Evolutionary conservation across 2,797 vertebrate species (phyloP).

Genomic region (Microctenopoma steveboyesi): DNA sequence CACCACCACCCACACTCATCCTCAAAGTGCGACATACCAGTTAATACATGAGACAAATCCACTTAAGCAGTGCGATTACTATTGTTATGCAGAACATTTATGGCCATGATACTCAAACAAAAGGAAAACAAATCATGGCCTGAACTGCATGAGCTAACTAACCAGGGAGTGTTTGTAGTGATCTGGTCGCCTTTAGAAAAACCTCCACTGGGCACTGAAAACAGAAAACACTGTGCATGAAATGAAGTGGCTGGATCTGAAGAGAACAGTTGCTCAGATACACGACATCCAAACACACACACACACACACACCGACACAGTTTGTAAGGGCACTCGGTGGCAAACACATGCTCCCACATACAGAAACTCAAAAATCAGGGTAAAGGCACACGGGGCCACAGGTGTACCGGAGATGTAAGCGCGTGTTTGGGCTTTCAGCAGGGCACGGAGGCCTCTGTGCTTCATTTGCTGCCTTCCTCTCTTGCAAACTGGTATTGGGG

Average conservation of each 20-base stretch:
- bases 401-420: conserved; percentile 36
- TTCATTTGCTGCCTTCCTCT: conserved; percentile 54
- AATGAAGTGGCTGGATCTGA: conserved; percentile 9
- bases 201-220: conserved; percentile 8
- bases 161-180: background rate
- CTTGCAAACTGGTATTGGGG: conserved; percentile 61
- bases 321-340: background rate
- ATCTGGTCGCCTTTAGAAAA: conserved; percentile 1
- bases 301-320: background rate
- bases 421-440: conserved; percentile 22
- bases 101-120: background rate
- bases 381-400: conserved; percentile 32
- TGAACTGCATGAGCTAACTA: background rate
- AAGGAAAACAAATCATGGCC: background rate
- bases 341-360: conserved; percentile 6
- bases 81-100: background rate
- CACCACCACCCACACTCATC: conserved; percentile 52
- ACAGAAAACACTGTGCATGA: background rate
- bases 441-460: conserved; percentile 44
- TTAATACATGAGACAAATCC: conserved; percentile 3
- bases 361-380: conserved; percentile 9
- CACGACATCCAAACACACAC: background rate
- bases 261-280: conserved; percentile 4
- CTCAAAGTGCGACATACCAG: conserved; percentile 22
- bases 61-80: conserved; percentile 13